phyloP scores from a whole-genome alignment of 2,797 vertebrate species.

The Avahi laniger region DNA sequence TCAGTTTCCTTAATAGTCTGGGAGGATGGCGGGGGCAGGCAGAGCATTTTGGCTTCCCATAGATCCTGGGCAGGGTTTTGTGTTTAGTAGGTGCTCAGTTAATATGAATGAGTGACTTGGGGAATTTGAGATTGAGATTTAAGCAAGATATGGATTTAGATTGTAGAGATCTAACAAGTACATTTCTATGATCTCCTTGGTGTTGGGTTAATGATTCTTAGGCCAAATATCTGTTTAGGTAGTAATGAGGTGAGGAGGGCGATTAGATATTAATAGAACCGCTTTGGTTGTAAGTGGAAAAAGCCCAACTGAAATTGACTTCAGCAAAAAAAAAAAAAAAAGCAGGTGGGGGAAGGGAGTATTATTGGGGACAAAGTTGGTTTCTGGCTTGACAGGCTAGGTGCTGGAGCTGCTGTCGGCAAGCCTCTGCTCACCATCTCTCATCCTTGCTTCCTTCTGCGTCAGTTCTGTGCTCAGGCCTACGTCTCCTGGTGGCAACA shows the following conservation, averaged over 20 bases:
- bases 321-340: neutral
- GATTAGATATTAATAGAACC: neutral
- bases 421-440: neutral
- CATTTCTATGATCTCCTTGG: neutral
- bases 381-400: neutral
- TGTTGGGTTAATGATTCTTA: neutral
- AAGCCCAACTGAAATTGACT: neutral
- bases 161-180: neutral
- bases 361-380: neutral
- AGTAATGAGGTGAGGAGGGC: neutral
- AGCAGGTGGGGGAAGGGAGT: neutral
- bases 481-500: accelerated
- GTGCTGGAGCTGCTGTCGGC: neutral
- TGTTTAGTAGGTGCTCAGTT: neutral
- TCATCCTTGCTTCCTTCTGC: neutral
- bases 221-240: neutral
- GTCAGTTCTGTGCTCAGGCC: neutral
- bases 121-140: slow-evolving; percentile 19
- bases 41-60: neutral
- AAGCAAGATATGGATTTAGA: neutral
- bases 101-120: neutral
- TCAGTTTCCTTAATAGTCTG: neutral
- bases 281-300: neutral
- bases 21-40: neutral
- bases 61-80: neutral